Base-by-base conservation (phyloP, 2,113 vertebrate species). In the Bos indicus region DNA sequence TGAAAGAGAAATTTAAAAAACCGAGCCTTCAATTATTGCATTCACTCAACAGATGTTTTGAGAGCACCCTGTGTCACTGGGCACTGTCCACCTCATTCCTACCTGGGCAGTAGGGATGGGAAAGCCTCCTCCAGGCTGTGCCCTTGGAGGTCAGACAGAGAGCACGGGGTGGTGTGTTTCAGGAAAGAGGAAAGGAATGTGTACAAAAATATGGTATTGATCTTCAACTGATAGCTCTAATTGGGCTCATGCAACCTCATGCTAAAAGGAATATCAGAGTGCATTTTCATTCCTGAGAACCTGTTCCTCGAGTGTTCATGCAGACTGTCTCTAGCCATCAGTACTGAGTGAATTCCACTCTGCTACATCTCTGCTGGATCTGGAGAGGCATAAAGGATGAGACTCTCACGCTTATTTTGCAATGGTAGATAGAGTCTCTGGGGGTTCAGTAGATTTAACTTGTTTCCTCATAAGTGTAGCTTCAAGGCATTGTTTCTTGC, bases 401-500 rank as follows among this genome's bases (percentile, higher is more conserved):
- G 83, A 77, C 30, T 26, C 84, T 85, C 43, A 7, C 6, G 21
- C 46, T 77, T 90, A 1, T 62, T 96, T 90, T 43, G 36, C 85
- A 95, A 94, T 36, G 56, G 46, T 33, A 48, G 54, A 23, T 16
- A 46, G 3, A 40, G 15, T 78, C 95, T 89, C 89, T 33, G 6
- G 52, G 46, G n/a, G 56, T 28, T 74, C 71, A 4, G 6, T 46
- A 30, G 77, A 57, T 85, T 93, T 88, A 74, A 89, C 71, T 78
- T 60, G 59, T 74, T 84, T 95, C 60, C 40, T 81, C 56, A 0
- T 7, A 59, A 94, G 71, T 88, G 81, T 90, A 67, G 30, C 62
- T 95, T 91, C 51, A 90, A 96, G 60, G 56, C 52, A 85, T 14
- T 85, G 62, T 91, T 90, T 95, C 92, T 95, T 94, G 92, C 77